These are phyloP conservation scores for Drosophila nasuta DNA, from an alignment of 1,140 invertebrate species.

Conservation along the genomic window DNA sequence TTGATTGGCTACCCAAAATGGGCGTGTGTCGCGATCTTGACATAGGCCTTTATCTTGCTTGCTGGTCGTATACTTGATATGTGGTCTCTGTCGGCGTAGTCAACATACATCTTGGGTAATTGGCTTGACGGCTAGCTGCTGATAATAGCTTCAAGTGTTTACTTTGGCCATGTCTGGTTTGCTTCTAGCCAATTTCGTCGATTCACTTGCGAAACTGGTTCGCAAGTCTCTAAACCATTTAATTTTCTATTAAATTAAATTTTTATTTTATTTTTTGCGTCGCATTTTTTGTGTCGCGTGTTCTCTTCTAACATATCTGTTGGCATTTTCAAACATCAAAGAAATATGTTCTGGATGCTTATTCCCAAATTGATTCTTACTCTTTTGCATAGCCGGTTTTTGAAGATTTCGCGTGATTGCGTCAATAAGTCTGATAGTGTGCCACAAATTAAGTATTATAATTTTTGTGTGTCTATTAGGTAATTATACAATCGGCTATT, in stretches of 20 bases:
- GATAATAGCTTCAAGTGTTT: constrained; percentile 11
- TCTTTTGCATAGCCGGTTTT: constrained; percentile 46
- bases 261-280: not conserved
- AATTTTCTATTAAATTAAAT: not conserved
- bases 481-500: not conserved
- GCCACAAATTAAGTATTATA: constrained; percentile 34
- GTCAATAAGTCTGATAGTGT: constrained; percentile 6
- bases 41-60: constrained; percentile 46
- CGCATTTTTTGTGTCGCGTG: constrained; percentile 11
- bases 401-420: not conserved
- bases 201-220: constrained; percentile 23
- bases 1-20: constrained; percentile 52
- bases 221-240: not conserved
- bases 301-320: not conserved
- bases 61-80: constrained; percentile 1
- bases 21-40: constrained; percentile 65
- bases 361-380: not conserved
- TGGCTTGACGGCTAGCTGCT: constrained; percentile 2
- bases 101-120: constrained; percentile 13
- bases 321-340: not conserved
- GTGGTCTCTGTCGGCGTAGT: not conserved
- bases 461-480: constrained; percentile 6
- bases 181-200: constrained; percentile 15
- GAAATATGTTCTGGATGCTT: constrained; percentile 1
- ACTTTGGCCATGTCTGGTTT: constrained; percentile 8